phyloP scores from a whole-genome alignment of 1,140 invertebrate genomes.

The Brachionus rotundiformis region DNA sequence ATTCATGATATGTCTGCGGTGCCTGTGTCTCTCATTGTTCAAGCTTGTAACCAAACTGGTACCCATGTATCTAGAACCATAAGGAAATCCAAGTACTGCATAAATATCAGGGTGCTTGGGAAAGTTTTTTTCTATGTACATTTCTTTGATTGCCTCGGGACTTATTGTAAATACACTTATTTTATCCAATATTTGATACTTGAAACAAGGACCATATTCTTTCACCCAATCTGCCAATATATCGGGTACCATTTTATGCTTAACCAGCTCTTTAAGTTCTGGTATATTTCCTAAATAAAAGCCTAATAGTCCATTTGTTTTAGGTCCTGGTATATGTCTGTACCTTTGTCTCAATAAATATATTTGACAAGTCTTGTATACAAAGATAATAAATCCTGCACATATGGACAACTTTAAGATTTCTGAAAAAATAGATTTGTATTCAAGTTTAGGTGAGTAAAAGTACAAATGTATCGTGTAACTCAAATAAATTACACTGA shows the following conservation, averaged over 20 bases:
- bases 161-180: slow-evolving; percentile 6
- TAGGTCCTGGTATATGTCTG: slow-evolving; percentile 29
- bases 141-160: slow-evolving; percentile 30
- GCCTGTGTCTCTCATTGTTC: neutral
- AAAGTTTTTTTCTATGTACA: slow-evolving; percentile 34
- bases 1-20: slow-evolving; percentile 4
- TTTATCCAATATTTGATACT: slow-evolving; percentile 46
- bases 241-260: slow-evolving; percentile 4
- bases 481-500: neutral
- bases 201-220: slow-evolving; percentile 24
- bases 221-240: slow-evolving; percentile 2
- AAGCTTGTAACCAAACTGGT: slow-evolving; percentile 21
- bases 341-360: slow-evolving; percentile 17
- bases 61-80: slow-evolving; percentile 5
- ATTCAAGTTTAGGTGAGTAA: neutral
- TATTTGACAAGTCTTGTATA: neutral
- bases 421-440: neutral
- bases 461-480: neutral
- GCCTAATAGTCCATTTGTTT: slow-evolving; percentile 4
- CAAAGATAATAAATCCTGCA: neutral
- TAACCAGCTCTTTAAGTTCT: neutral
- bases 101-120: slow-evolving; percentile 21
- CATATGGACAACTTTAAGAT: neutral
- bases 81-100: slow-evolving; percentile 4
- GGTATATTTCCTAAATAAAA: slow-evolving; percentile 42